These are phyloP conservation scores for Syngnathus floridae DNA, from an alignment of 2,113 vertebrate genomes.

Conservation along the genomic window DNA sequence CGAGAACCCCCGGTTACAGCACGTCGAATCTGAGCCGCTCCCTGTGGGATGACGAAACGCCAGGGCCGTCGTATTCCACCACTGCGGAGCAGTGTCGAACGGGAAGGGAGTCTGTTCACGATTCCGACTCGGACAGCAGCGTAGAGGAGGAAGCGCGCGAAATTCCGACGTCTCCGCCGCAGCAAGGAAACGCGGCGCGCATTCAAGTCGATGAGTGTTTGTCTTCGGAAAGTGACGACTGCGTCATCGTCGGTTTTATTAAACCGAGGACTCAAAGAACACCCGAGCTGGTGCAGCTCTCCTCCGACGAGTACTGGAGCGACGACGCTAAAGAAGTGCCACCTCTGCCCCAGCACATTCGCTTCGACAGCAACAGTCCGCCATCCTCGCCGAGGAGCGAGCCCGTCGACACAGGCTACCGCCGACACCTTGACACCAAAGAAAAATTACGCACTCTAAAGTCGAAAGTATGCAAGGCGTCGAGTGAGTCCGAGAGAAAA, in stretches of 20 bases:
- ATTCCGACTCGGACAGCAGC: slow-evolving; percentile 79
- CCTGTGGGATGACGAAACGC: slow-evolving; percentile 93
- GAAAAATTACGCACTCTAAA: slow-evolving; percentile 9
- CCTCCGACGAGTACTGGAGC: slow-evolving; percentile 77
- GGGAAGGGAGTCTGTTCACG: slow-evolving; percentile 61
- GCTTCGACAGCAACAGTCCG: slow-evolving; percentile 69
- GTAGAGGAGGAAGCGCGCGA: slow-evolving; percentile 61
- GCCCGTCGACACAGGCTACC: slow-evolving; percentile 21
- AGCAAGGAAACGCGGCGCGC: slow-evolving; percentile 31
- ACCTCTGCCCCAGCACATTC: slow-evolving; percentile 67
- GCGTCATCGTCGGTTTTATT: slow-evolving; percentile 84
- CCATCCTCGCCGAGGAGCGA: slow-evolving; percentile 57
- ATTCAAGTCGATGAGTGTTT: slow-evolving; percentile 38
- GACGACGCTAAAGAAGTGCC: slow-evolving; percentile 63
- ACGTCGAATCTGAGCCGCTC: slow-evolving; percentile 68
- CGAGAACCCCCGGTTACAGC: slow-evolving; percentile 48
- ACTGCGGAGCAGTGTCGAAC: slow-evolving; percentile 63
- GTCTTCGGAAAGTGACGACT: slow-evolving; percentile 77
- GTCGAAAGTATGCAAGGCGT: slow-evolving; percentile 23
- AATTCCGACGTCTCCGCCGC: slow-evolving; percentile 26
- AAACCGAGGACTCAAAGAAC: slow-evolving; percentile 86
- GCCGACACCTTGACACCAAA: slow-evolving; percentile 11
- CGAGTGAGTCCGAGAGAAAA: slow-evolving; percentile 27
- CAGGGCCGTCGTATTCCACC: slow-evolving; percentile 80
- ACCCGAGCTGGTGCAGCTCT: slow-evolving; percentile 88